These are phyloP conservation scores for Vireo altiloquus DNA, from an alignment of 2,113 vertebrate species.

Conservation along the genomic window DNA sequence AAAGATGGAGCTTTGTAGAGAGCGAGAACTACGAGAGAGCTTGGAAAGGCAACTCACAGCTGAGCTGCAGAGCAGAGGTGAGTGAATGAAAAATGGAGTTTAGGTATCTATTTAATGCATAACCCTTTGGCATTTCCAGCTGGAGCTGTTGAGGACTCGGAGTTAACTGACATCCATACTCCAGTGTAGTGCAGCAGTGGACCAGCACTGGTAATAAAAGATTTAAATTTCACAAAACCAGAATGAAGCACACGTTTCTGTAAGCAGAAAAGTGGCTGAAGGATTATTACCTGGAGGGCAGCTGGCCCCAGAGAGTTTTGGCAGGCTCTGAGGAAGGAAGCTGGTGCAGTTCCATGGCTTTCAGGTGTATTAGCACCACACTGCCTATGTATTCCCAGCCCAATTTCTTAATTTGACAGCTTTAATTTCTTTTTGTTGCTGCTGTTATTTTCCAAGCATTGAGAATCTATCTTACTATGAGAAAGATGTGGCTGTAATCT, in stretches of 20 bases:
- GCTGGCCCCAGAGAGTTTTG: not conserved
- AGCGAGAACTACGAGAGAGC: conserved; percentile 84
- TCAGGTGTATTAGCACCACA: not conserved
- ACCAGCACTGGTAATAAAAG: not conserved
- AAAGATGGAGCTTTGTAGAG: conserved; percentile 85
- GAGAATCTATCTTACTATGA: not conserved
- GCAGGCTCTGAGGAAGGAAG: not conserved
- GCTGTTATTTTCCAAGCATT: not conserved
- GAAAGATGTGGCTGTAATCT: not conserved
- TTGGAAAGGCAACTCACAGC: conserved; percentile 88
- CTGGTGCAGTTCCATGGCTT: not conserved
- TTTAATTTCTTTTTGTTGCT: conserved; percentile 36
- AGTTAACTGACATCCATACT: not conserved
- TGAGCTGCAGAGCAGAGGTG: conserved; percentile 89
- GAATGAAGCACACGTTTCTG: not conserved
- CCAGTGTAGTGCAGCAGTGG: not conserved
- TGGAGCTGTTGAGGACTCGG: not conserved
- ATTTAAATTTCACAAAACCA: not conserved
- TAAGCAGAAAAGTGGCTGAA: not conserved
- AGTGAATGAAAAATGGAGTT: conserved; percentile 35
- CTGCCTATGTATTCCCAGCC: not conserved
- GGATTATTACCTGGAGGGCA: conserved; percentile 32
- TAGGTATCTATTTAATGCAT: not conserved
- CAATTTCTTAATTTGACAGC: not conserved
- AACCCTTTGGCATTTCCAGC: conserved; percentile 44